Percentiles rank a stretch among this genome's conserved stretches.
Evolutionary conservation across 1,140 invertebrate genomes (phyloP).

Genomic region (Bathynomus jamesi): DNA sequence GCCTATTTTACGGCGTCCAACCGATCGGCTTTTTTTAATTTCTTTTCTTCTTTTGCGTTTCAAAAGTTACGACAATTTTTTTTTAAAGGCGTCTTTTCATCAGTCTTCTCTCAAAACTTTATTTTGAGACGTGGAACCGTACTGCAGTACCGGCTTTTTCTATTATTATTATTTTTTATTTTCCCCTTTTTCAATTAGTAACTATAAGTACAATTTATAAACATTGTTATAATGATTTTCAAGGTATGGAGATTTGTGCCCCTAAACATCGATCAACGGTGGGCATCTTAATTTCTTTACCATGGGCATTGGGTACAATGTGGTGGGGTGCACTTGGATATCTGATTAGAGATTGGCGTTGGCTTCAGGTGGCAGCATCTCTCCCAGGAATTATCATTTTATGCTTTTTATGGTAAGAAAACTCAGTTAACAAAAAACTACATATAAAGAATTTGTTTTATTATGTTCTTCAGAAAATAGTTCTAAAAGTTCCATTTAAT

Average conservation of each 20-base stretch:
- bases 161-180: background rate
- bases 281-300: conserved; percentile 13
- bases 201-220: background rate
- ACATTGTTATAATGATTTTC: background rate
- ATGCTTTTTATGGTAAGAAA: conserved; percentile 12
- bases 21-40: too few species aligned
- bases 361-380: conserved; percentile 9
- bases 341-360: conserved; percentile 13
- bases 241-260: conserved; percentile 14
- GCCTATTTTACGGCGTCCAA: too few species aligned
- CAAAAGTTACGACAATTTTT: too few species aligned
- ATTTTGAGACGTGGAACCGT: too few species aligned
- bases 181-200: background rate
- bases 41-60: too few species aligned
- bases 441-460: too few species aligned
- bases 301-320: conserved; percentile 18
- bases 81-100: too few species aligned
- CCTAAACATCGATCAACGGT: conserved; percentile 16
- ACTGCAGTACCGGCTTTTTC: too few species aligned
- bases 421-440: too few species aligned
- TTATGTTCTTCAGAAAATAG: too few species aligned
- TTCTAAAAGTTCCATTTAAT: too few species aligned
- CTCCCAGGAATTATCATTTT: conserved; percentile 8
- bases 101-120: too few species aligned
- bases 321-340: conserved; percentile 11